These are phyloP conservation scores for Crax fasciolata DNA, from an alignment of 2,797 vertebrate genomes.

Conservation along the genomic window DNA sequence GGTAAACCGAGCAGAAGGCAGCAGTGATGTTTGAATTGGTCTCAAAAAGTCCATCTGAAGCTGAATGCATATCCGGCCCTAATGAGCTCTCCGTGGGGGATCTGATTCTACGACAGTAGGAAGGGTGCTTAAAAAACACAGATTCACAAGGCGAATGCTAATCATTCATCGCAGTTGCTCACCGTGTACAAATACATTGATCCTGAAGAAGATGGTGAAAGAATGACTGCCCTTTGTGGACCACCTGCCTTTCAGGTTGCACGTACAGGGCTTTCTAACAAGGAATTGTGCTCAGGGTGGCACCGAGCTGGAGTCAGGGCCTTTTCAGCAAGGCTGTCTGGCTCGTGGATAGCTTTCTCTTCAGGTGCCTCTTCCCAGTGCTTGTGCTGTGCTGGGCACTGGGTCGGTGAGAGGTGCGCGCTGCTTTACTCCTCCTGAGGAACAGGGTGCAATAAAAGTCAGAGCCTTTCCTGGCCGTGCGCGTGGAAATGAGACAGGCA, in stretches of 20 bases:
- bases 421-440: not conserved
- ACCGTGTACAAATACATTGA: not conserved
- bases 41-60: not conserved
- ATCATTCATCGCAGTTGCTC: not conserved
- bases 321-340: not conserved
- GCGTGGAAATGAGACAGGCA: not conserved
- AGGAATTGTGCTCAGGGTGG: not conserved
- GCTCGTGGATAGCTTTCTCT: accelerated
- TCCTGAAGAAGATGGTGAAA: not conserved
- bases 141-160: not conserved
- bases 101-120: not conserved
- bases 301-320: not conserved
- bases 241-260: not conserved
- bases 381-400: not conserved
- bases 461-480: not conserved
- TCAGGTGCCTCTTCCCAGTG: accelerated
- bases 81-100: not conserved
- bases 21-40: not conserved
- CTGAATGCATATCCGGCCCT: not conserved
- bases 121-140: not conserved
- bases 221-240: not conserved
- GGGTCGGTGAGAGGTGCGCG: not conserved
- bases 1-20: not conserved
- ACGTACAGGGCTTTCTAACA: not conserved
- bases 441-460: not conserved